Evolutionary conservation across 2,113 vertebrate species (phyloP), one percentile per base, ranked within the genome.

Genomic region (Stictonetta naevosa): DNA sequence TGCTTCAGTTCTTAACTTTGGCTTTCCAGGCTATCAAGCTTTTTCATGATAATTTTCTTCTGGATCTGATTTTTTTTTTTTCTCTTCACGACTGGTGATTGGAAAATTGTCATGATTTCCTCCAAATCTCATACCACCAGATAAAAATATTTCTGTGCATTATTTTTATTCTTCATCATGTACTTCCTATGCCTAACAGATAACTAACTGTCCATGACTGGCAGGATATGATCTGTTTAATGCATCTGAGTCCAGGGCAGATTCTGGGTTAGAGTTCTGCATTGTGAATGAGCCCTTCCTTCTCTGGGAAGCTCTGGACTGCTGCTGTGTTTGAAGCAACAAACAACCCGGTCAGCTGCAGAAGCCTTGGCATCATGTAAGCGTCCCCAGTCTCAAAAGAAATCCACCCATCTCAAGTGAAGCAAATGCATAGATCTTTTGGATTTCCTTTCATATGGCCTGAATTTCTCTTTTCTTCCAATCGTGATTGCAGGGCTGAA

Each of bases 11-110:
- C 50, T 67, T 46, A 92, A 16, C 66, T 93, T 91, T 42, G 40
- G 28, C 58, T 92, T 87, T 78, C 83, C 66, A 77, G 50, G 38
- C 40, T 73, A 76, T 46, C 18, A 50, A 69, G 25, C 4, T 34
- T 81, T 66, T 86, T 73, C 1, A 3, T 59, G 7, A 69, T 36
- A 48, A 31, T 81, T 92, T 88, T 75, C 56, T 73, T 6, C 40
- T 69, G 53, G 50, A 95, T n/a, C 10, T 55, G 42, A 82, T 48
- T 53, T 94, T 50, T 48, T 53, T 94, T 50, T 50, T 90, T 93
- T 34, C 38, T 73, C 44, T 46, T 90, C 14, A 11, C 48, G 13
- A 21, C 8, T 42, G 29, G 10, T 83, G 71, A 59, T 17, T 78
- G 50, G 66, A 82, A 88, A 87, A 16, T 19, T 64, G 40, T 84